Conservation (phyloP, 2,888 invertebrate genomes). For the Psylliodes chrysocephalus region DNA sequence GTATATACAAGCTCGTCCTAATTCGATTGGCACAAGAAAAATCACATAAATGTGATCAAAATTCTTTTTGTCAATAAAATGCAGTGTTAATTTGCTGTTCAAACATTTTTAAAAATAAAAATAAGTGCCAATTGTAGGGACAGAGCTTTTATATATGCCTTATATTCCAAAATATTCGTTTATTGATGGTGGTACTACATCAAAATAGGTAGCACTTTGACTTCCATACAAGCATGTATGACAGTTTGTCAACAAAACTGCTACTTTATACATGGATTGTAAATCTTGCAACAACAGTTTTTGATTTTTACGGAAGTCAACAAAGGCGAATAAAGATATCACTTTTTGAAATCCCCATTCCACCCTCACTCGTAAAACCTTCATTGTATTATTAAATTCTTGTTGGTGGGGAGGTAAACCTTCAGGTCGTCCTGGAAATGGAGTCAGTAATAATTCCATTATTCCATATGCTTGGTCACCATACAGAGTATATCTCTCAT, state of each 20-base stretch:
- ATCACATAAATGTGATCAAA: neutral
- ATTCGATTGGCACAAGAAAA: neutral
- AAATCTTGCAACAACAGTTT: neutral
- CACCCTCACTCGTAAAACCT: neutral
- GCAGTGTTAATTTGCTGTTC: no score
- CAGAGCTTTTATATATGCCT: neutral
- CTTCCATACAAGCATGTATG: no score
- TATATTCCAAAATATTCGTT: no score
- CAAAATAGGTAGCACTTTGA: no score
- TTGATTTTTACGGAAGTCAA: no score
- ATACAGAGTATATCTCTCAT: neutral
- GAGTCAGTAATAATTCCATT: neutral
- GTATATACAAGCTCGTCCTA: neutral
- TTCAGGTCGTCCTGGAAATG: no score
- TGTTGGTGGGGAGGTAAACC: no score
- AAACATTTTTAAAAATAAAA: no score
- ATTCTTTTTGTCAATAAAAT: neutral
- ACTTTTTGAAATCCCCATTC: conserved; percentile 14
- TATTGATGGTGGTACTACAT: no score
- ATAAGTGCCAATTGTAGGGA: neutral
- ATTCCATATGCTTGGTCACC: conserved; percentile 10
- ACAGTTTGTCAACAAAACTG: no score
- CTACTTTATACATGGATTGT: no score
- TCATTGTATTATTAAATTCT: conserved; percentile 8
- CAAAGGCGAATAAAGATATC: no score